Conservation (phyloP, 2,888 invertebrate genomes). For the Ichneumon xanthorius region DNA sequence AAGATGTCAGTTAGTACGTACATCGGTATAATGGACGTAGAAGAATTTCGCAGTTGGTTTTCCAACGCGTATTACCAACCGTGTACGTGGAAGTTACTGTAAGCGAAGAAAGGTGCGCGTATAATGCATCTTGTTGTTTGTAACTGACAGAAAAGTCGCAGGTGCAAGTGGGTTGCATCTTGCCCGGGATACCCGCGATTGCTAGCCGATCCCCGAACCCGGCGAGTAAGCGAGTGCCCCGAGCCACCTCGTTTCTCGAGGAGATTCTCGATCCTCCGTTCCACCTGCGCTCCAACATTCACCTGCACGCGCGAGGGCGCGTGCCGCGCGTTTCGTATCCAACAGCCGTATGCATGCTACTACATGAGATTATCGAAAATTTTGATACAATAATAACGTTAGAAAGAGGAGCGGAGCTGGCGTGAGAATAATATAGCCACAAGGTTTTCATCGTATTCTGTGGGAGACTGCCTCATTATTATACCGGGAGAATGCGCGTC, state of each 20-base stretch:
- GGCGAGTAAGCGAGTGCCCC: constrained; percentile 48
- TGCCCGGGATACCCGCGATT: constrained; percentile 60
- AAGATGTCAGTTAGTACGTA: constrained; percentile 22
- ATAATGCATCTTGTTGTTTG: constrained; percentile 61
- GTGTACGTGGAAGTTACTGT: constrained; percentile 16
- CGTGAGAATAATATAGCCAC: constrained; percentile 54
- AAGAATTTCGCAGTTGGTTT: constrained; percentile 39
- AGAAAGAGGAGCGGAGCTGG: constrained; percentile 33
- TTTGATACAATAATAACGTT: constrained; percentile 34
- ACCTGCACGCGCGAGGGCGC: constrained; percentile 79
- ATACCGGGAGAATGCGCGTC: constrained; percentile 45
- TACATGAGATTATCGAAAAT: constrained; percentile 34
- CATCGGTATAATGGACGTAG: constrained; percentile 1
- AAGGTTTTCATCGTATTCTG: constrained; percentile 49
- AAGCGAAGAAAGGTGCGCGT: constrained; percentile 37
- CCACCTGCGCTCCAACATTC: constrained; percentile 82
- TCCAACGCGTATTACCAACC: constrained; percentile 28
- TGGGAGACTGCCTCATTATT: constrained; percentile 19
- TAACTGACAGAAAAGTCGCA: constrained; percentile 68
- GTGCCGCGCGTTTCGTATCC: constrained; percentile 61
- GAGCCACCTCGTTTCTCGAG: constrained; percentile 54
- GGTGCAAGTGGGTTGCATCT: constrained; percentile 66
- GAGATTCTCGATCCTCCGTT: constrained; percentile 77
- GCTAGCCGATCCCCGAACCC: constrained; percentile 50
- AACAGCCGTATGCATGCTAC: background rate